These are phyloP conservation scores for Thereva nobilitata DNA, from an alignment of 2,888 invertebrate species.

Conservation along the genomic window DNA sequence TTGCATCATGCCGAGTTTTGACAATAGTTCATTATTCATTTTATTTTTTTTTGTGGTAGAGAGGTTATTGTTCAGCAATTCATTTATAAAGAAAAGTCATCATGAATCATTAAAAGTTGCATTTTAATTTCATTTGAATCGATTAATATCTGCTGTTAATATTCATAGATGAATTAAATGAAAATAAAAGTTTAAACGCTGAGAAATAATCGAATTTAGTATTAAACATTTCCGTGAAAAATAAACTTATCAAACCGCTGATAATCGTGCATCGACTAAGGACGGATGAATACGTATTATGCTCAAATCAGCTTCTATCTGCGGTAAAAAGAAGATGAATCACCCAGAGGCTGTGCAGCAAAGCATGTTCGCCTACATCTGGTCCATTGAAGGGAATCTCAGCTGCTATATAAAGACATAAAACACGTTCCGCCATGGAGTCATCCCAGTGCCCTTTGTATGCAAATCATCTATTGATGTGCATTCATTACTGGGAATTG, in stretches of 20 bases:
- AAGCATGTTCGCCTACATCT: conserved; percentile 26
- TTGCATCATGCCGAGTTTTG: too few relatives aligned
- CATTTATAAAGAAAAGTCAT: too few relatives aligned
- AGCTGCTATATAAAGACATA: conserved; percentile 29
- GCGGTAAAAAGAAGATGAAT: conserved; percentile 27
- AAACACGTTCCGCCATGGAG: conserved; percentile 30
- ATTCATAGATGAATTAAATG: too few relatives aligned
- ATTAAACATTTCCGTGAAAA: conserved; percentile 18
- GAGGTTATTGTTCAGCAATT: too few relatives aligned
- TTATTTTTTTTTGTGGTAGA: too few relatives aligned
- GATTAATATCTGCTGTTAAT: too few relatives aligned
- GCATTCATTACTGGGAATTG: conserved; percentile 35
- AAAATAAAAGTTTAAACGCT: too few relatives aligned
- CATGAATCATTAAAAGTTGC: too few relatives aligned
- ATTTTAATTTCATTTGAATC: too few relatives aligned
- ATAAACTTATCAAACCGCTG: conserved; percentile 25
- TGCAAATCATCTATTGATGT: conserved; percentile 32
- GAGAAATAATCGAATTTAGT: not conserved
- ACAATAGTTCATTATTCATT: too few relatives aligned
- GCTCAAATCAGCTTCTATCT: conserved; percentile 17
- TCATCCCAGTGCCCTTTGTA: conserved; percentile 33
- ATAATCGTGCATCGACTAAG: conserved; percentile 15
- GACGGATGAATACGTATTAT: conserved; percentile 31
- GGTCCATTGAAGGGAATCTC: conserved; percentile 25
- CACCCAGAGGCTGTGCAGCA: not conserved